Percentiles rank a stretch among this genome's conserved stretches.
phyloP scores from a whole-genome alignment of 2,113 vertebrate genomes.

The Myotis yumanensis region DNA sequence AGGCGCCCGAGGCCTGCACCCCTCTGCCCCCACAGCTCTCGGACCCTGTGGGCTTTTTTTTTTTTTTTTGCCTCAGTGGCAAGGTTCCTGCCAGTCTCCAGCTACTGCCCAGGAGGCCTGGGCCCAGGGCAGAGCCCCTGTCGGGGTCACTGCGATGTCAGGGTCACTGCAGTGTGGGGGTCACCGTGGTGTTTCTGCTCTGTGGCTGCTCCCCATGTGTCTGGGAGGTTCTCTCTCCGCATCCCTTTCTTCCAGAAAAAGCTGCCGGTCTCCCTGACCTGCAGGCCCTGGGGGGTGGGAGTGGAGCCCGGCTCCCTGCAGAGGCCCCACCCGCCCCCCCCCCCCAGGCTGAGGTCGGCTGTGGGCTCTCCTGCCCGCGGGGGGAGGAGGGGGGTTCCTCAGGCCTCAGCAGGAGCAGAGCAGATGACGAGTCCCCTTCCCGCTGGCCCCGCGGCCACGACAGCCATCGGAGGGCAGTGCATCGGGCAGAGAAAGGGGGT shows the following conservation, averaged over 20 bases:
- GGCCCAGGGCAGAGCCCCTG: fast-evolving
- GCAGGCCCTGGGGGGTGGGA: background rate
- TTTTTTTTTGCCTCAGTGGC: too few species aligned
- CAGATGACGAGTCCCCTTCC: background rate
- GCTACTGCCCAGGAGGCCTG: too few species aligned
- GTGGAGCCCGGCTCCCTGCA: background rate
- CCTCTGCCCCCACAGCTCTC: background rate
- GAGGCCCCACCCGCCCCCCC: background rate
- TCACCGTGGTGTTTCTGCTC: fast-evolving
- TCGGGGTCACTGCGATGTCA: fast-evolving
- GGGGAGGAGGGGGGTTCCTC: too few species aligned
- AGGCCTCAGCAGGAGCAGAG: background rate
- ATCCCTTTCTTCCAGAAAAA: background rate
- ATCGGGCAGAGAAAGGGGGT: background rate
- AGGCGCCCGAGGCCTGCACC: fast-evolving
- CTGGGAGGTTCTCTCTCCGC: background rate
- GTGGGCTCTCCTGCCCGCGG: background rate
- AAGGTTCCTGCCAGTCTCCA: too few species aligned
- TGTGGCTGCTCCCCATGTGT: background rate
- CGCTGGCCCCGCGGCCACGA: background rate
- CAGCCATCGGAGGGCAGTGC: fast-evolving
- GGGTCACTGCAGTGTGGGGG: too few species aligned
- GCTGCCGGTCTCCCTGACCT: background rate
- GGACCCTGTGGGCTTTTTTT: fast-evolving
- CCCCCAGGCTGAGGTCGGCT: background rate